A percentile compares a stretch with the other conserved stretches of the same genome.
These are phyloP conservation scores for Atractosteus spatula DNA, from an alignment of 2,113 vertebrate species.

Conservation along the genomic window DNA sequence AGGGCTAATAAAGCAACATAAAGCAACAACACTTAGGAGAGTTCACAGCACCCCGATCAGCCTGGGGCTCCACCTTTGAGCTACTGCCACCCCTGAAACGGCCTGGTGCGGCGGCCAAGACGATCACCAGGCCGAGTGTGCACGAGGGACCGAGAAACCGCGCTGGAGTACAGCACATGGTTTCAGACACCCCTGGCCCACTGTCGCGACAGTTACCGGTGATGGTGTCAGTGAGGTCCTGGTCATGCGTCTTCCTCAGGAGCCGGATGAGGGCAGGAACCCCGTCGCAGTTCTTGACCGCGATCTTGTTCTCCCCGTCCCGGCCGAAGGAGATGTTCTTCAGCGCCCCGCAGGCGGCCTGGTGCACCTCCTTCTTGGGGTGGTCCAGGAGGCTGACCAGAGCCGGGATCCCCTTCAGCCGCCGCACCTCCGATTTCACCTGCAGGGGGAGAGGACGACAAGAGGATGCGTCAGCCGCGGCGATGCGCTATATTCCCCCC, in stretches of 20 bases:
- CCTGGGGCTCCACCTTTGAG: too few species aligned
- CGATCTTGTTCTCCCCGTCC: conserved; percentile 91
- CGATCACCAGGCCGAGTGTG: too few species aligned
- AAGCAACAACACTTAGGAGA: too few species aligned
- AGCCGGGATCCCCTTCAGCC: conserved; percentile 87
- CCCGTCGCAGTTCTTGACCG: conserved; percentile 96
- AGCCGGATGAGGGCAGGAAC: conserved; percentile 83
- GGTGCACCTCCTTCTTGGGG: conserved; percentile 90
- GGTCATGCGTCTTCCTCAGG: conserved; percentile 82
- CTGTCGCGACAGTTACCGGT: neutral
- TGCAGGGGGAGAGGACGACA: conserved; percentile 21
- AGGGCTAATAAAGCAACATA: too few species aligned
- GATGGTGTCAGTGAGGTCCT: conserved; percentile 85
- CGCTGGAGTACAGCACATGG: too few species aligned
- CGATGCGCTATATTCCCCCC: too few species aligned
- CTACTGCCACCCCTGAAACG: too few species aligned
- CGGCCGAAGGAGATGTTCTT: conserved; percentile 94
- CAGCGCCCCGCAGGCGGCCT: conserved; percentile 87
- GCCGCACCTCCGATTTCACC: conserved; percentile 91
- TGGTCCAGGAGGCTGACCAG: conserved; percentile 91
- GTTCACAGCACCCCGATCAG: too few species aligned
- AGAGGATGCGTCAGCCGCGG: neutral
- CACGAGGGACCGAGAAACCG: too few species aligned
- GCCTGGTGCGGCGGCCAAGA: too few species aligned
- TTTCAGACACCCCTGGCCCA: too few species aligned